These are phyloP conservation scores for Notarius lentiginosus DNA, from an alignment of 2,113 vertebrate genomes.

Conservation along the genomic window DNA sequence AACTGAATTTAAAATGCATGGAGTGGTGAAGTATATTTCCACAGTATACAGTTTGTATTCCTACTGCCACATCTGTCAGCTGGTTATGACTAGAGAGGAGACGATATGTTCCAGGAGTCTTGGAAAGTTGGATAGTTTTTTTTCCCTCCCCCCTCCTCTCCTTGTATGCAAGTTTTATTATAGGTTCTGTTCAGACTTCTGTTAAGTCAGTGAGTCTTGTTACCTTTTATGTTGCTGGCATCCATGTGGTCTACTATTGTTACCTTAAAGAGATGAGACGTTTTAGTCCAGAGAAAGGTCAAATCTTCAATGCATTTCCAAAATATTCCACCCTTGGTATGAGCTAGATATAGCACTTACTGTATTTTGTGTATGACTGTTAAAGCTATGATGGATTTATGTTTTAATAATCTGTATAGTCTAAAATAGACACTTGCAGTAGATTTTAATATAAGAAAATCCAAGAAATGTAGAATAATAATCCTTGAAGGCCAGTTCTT, in stretches of 20 bases:
- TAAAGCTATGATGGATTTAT: background rate
- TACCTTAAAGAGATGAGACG: background rate
- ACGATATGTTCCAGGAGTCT: background rate
- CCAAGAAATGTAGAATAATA: too few species aligned
- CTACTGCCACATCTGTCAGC: background rate
- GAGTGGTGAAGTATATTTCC: background rate
- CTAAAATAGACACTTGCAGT: background rate
- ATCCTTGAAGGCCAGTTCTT: too few species aligned
- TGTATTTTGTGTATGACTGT: background rate
- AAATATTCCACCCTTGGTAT: background rate
- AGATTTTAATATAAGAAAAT: background rate
- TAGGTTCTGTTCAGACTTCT: background rate
- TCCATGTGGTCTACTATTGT: background rate
- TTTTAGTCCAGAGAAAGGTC: background rate
- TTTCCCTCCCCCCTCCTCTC: background rate
- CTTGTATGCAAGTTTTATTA: slow-evolving; percentile 3
- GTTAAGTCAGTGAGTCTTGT: background rate
- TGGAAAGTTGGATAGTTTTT: background rate
- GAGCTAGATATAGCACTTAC: background rate
- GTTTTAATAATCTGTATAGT: background rate
- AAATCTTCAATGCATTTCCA: background rate
- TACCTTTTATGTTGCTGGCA: background rate
- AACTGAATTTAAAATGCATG: background rate
- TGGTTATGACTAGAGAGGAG: background rate
- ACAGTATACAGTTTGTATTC: background rate